phyloP scores from a whole-genome alignment of 2,888 invertebrate species.

The Ypsolopha sequella region DNA sequence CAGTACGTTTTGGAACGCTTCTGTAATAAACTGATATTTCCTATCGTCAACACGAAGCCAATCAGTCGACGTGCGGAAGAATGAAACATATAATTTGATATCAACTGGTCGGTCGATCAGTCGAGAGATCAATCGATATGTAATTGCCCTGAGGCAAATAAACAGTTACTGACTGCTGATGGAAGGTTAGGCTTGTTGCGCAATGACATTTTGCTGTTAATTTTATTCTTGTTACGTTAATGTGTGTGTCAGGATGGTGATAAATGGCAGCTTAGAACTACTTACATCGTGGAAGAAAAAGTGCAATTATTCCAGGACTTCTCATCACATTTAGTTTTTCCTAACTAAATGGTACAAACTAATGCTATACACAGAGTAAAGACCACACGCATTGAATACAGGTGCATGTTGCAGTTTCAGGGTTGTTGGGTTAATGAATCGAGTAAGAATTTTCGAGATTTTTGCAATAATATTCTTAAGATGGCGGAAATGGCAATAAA shows the following conservation, averaged over 20 bases:
- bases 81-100: slow-evolving; percentile 47
- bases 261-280: not conserved
- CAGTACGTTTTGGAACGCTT: no score
- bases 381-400: not conserved
- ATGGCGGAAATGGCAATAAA: no score
- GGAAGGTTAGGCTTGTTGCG: slow-evolving; percentile 26
- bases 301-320: no score
- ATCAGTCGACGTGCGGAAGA: slow-evolving; percentile 40
- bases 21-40: slow-evolving; percentile 40
- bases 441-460: not conserved
- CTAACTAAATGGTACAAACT: no score
- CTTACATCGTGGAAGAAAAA: not conserved
- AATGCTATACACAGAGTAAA: no score
- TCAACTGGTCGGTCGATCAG: slow-evolving; percentile 27
- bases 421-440: not conserved
- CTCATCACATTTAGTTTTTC: no score
- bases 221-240: slow-evolving; percentile 2
- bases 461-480: not conserved
- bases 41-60: slow-evolving; percentile 43
- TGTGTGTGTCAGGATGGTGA: not conserved
- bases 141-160: slow-evolving; percentile 30
- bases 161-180: slow-evolving; percentile 29
- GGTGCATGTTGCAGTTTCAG: not conserved
- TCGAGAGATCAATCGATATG: slow-evolving; percentile 35
- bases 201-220: slow-evolving; percentile 5